Percentiles rank a stretch among this genome's conserved stretches.
Conservation (phyloP, 2,797 vertebrate species). For the Peromyscus aztecus region DNA sequence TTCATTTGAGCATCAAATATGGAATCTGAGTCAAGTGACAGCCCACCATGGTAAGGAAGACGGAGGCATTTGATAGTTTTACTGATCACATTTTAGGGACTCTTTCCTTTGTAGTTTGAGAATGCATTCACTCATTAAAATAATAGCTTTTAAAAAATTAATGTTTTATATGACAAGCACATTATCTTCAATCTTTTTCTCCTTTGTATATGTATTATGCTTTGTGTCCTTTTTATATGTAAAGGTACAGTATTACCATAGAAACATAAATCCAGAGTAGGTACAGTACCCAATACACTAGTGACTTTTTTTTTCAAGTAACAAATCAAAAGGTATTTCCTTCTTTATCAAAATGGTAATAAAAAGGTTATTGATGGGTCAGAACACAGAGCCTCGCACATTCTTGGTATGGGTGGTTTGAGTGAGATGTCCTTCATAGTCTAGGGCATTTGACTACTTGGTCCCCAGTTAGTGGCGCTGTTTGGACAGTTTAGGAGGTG, state of each 20-base stretch:
- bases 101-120: conserved; percentile 4
- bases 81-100: background rate
- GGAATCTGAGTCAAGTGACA: background rate
- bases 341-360: conserved; percentile 17
- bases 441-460: background rate
- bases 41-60: background rate
- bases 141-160: conserved; percentile 53
- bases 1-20: background rate
- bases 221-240: background rate
- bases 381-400: background rate
- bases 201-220: conserved; percentile 20
- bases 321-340: background rate
- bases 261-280: conserved; percentile 26
- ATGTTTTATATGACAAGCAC: background rate
- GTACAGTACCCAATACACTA: background rate
- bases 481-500: background rate
- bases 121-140: conserved; percentile 37
- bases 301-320: conserved; percentile 17
- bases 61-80: background rate
- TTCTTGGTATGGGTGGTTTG: background rate
- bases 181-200: conserved; percentile 1
- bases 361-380: background rate
- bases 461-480: background rate
- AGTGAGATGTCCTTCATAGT: background rate
- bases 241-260: conserved; percentile 24